phyloP scores from a whole-genome alignment of 1,140 invertebrate genomes.

The Akabosia matsudoensis region DNA sequence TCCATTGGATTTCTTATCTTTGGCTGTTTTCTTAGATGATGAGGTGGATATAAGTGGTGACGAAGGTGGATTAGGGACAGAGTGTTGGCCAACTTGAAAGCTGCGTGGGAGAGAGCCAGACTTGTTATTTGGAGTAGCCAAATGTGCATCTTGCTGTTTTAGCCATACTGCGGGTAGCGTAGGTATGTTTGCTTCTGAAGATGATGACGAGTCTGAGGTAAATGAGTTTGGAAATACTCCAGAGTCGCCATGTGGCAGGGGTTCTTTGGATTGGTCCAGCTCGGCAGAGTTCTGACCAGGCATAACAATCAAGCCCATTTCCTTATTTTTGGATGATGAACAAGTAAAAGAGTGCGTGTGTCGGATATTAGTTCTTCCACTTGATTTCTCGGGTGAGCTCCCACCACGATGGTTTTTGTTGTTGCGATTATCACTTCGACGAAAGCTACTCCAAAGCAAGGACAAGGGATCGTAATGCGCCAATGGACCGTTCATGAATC shows the following conservation, averaged over 20 bases:
- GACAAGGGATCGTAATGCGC: slow-evolving; percentile 45
- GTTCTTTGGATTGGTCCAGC: slow-evolving; percentile 34
- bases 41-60: not conserved
- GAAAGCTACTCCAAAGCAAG: slow-evolving; percentile 45
- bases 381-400: slow-evolving; percentile 34
- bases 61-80: not conserved
- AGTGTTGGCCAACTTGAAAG: slow-evolving; percentile 60
- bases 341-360: slow-evolving; percentile 47
- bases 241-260: slow-evolving; percentile 44
- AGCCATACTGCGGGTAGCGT: slow-evolving; percentile 61
- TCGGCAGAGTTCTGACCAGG: slow-evolving; percentile 19
- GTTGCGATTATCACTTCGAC: slow-evolving; percentile 32
- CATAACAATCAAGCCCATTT: slow-evolving; percentile 33
- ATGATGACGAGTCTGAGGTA: slow-evolving; percentile 45
- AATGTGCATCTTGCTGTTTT: slow-evolving; percentile 58
- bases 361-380: slow-evolving; percentile 44
- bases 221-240: slow-evolving; percentile 41
- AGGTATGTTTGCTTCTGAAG: slow-evolving; percentile 53
- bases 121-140: slow-evolving; percentile 58
- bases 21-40: not conserved
- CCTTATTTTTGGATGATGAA: slow-evolving; percentile 28
- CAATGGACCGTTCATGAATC: slow-evolving; percentile 45
- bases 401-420: slow-evolving; percentile 30
- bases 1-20: slow-evolving; percentile 21
- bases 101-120: slow-evolving; percentile 73